Percentiles rank a stretch among this genome's conserved stretches.
These are phyloP conservation scores for Glossophaga mutica DNA, from an alignment of 2,797 vertebrate species.

Conservation along the genomic window DNA sequence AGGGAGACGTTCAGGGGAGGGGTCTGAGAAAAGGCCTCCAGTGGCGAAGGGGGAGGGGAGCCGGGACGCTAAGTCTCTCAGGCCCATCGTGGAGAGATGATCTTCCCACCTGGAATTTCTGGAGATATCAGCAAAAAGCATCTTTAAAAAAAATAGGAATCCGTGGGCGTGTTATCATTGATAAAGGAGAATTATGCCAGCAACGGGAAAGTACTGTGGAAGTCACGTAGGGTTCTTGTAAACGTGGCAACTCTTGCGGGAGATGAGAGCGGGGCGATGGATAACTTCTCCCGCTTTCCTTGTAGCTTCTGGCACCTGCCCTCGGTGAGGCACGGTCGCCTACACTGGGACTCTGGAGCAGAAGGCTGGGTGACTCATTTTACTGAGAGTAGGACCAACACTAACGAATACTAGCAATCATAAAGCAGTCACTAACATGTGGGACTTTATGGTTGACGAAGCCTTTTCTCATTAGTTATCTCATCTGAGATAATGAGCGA, in stretches of 20 bases:
- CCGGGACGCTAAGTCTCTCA: not conserved
- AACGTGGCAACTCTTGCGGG: not conserved
- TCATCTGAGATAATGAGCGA: conserved; percentile 35
- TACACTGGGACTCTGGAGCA: not conserved
- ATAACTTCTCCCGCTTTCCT: not conserved
- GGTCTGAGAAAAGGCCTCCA: not conserved
- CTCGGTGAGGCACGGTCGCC: not conserved
- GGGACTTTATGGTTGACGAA: not conserved
- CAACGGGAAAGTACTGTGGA: not conserved
- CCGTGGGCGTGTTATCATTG: not conserved
- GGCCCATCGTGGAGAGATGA: not conserved
- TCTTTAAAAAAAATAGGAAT: not conserved
- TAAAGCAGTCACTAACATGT: conserved; percentile 32
- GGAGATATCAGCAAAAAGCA: not conserved
- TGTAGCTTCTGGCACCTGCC: not conserved
- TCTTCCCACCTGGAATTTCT: not conserved
- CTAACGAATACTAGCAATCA: not conserved
- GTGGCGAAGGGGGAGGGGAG: not conserved
- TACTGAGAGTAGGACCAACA: not conserved
- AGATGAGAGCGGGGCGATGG: not conserved
- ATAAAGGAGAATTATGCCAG: not conserved
- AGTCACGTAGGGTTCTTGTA: not conserved
- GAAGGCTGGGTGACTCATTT: conserved; percentile 12
- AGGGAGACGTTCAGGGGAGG: conserved; percentile 22
- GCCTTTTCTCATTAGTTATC: conserved; percentile 49